Percentiles rank a stretch among this genome's conserved stretches.
Evolutionary conservation across 2,113 vertebrate species (phyloP).

Genomic region (Mustela nigripes): DNA sequence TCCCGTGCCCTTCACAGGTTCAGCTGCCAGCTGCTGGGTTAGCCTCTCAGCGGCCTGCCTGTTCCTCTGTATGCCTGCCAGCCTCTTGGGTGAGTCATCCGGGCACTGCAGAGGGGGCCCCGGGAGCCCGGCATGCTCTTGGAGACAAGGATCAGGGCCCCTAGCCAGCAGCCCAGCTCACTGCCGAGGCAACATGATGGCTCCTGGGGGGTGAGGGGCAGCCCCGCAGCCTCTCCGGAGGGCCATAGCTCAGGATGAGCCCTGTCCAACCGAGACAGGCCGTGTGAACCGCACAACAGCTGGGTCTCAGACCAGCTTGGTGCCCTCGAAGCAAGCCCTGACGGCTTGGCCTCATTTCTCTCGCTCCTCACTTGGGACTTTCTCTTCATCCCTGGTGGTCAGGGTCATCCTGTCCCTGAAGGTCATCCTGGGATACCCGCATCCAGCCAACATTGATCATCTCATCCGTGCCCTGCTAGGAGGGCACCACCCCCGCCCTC

Average conservation of each 20-base stretch:
- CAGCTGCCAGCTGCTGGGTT: conserved; percentile 80
- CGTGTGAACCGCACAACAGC: neutral
- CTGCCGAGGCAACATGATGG: neutral
- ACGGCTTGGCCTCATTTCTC: neutral
- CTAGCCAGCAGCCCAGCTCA: neutral
- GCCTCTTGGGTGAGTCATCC: conserved; percentile 84
- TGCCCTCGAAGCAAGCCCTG: neutral
- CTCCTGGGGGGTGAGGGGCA: neutral
- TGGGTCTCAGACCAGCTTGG: neutral
- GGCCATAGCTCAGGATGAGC: neutral
- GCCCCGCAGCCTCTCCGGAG: neutral
- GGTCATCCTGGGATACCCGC: neutral
- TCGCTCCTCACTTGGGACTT: neutral
- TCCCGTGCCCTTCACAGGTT: conserved; percentile 59
- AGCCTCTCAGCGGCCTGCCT: conserved; percentile 81
- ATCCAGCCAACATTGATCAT: neutral
- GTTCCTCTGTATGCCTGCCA: conserved; percentile 81
- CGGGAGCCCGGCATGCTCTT: neutral
- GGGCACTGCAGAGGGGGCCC: conserved; percentile 59
- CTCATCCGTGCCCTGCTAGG: neutral
- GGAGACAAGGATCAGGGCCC: neutral
- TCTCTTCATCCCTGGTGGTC: neutral
- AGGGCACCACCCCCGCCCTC: neutral
- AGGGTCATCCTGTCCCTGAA: neutral
- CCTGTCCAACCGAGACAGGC: neutral